Evolutionary conservation across 2,113 vertebrate genomes (phyloP), one percentile per base, ranked within the genome.

Genomic region (Erpornis zantholeuca): DNA sequence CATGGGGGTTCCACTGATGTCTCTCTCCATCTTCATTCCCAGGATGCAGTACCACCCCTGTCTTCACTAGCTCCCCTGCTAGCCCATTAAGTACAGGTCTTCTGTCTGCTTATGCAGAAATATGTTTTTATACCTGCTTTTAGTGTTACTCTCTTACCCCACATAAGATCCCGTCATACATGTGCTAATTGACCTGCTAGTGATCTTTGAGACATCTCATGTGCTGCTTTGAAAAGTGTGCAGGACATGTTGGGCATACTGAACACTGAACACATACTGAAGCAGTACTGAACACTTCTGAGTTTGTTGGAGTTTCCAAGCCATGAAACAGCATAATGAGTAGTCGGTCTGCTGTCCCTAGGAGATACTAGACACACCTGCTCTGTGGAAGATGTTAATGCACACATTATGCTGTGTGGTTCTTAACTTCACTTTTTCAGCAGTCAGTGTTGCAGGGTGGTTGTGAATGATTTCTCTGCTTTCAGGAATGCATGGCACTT

Each of bases 141-240:
- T 49, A 33, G 29, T 7, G 16, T 70, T 54, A 31, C 13, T 84
- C 12, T 73, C 47, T 38, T 15, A 49, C 7, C 11, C 49, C 14
- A 7, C 1, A 0, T 28, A 45, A 38, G 56, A 45, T 59, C 45
- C 72, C 4, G 0, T 28, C 24, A 8, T 19, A 8, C 4, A 2
- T 28, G 64, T 90, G 18, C 25, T 60, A 6, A 42, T 4, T 54
- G 27, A 54, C 27, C 27, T 47, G 25, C 23, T 60, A 2, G 10
- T 38, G 50, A 50, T 87, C 7, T 56, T 24, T 12, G 45, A 47
- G 18, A 27, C 7, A 1, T 35, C 71, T 56, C 27, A 22, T 81
- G 29, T 18, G 65, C 36, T 78, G 35, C 78, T 64, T 60, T 21
- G 21, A 14, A 57, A 50, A 95, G 35, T 0, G 0, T 17, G 42